phyloP scores from a whole-genome alignment of 2,113 vertebrate species.

The Scopus umbretta region DNA sequence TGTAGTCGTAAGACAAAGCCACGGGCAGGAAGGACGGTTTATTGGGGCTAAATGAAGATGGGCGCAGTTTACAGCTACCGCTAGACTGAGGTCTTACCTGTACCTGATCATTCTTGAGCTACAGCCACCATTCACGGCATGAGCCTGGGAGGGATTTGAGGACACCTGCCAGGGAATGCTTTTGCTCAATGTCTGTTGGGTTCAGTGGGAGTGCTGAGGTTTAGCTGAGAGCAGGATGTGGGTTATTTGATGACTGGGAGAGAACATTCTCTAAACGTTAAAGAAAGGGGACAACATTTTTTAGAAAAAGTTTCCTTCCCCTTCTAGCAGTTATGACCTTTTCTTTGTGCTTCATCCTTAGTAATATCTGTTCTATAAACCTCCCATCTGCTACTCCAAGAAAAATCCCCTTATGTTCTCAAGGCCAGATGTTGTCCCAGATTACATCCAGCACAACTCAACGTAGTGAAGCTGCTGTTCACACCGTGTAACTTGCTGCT shows the following conservation, averaged over 20 bases:
- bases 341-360: background rate
- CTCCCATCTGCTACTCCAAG: constrained; percentile 9
- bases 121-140: background rate
- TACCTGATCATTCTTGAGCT: background rate
- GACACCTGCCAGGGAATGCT: background rate
- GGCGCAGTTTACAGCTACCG: background rate
- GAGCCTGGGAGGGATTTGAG: background rate
- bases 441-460: background rate
- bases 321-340: background rate
- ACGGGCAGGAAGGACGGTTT: background rate
- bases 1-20: background rate
- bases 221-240: background rate
- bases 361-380: background rate
- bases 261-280: background rate
- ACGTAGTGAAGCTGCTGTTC: background rate
- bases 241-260: background rate
- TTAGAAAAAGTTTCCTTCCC: background rate
- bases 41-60: background rate
- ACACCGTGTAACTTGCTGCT: background rate
- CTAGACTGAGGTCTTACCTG: background rate
- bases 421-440: constrained; percentile 24
- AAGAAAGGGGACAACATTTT: background rate
- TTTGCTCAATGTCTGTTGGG: background rate
- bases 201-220: background rate
- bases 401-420: background rate